Evolutionary conservation across 2,113 vertebrate genomes (phyloP).

Genomic region (Vulpes lagopus): DNA sequence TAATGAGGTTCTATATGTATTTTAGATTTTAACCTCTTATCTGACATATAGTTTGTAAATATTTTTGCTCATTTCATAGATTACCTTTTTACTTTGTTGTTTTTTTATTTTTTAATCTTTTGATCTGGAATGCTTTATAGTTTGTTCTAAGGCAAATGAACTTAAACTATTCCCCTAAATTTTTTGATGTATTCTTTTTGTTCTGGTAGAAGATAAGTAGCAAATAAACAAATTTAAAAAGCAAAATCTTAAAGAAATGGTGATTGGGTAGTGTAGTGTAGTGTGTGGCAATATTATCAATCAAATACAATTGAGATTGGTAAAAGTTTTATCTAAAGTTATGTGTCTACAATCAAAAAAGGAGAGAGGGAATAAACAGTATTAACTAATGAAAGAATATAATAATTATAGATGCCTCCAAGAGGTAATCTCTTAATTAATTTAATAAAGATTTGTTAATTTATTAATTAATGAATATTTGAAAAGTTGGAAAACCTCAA

Average conservation of each 20-base stretch:
- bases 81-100: neutral
- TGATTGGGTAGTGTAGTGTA: neutral
- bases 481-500: neutral
- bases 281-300: slow-evolving; percentile 61
- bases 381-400: neutral
- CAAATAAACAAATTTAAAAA: neutral
- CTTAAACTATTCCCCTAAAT: neutral
- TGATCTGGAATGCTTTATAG: neutral
- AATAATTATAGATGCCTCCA: neutral
- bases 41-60: neutral
- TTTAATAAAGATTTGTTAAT: neutral
- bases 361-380: slow-evolving; percentile 20
- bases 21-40: neutral
- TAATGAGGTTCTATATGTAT: neutral
- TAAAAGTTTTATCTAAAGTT: slow-evolving; percentile 74
- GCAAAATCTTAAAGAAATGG: neutral
- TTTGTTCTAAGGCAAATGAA: neutral
- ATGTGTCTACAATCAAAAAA: slow-evolving; percentile 53
- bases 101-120: neutral
- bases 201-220: slow-evolving; percentile 63
- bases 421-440: neutral
- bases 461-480: neutral
- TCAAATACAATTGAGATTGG: slow-evolving; percentile 73
- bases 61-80: neutral
- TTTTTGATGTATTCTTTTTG: slow-evolving; percentile 52